Conservation (phyloP, 2,888 invertebrate species). For the Bombylius major region DNA sequence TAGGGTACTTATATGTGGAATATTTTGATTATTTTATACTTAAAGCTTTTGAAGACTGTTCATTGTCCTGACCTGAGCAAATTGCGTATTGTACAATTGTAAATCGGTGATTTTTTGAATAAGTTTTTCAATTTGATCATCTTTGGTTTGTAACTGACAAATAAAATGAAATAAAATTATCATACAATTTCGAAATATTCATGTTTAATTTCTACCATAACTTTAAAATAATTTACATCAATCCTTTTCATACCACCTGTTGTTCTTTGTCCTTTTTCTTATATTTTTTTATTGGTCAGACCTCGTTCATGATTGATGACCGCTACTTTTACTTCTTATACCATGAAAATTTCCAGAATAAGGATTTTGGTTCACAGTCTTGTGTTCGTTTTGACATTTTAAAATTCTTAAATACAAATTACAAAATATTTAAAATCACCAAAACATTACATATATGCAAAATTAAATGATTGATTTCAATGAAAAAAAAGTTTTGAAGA, state of each 20-base stretch:
- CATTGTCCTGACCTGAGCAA: constrained; percentile 51
- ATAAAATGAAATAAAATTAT: background rate
- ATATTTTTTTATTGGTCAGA: background rate
- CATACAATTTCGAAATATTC: background rate
- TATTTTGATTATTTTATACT: constrained; percentile 24
- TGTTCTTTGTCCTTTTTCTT: background rate
- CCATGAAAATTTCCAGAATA: constrained; percentile 25
- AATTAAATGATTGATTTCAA: too few species aligned
- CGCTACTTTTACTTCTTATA: constrained; percentile 24
- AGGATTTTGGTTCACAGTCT: too few species aligned
- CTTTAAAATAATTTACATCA: background rate
- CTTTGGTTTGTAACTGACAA: constrained; percentile 46
- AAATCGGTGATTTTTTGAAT: constrained; percentile 48
- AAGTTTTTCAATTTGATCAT: constrained; percentile 45
- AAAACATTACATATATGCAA: too few species aligned
- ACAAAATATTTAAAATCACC: too few species aligned
- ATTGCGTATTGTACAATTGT: constrained; percentile 47
- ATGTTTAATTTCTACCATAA: background rate
- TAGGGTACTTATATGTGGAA: too few species aligned
- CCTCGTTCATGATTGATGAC: constrained; percentile 19
- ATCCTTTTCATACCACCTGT: background rate
- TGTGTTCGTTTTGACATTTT: too few species aligned
- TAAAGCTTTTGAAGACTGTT: constrained; percentile 41
- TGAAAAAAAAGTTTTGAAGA: too few species aligned
- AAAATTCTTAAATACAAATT: too few species aligned